Evolutionary conservation across 2,113 vertebrate genomes (phyloP).

Genomic region (Myrmecophaga tridactyla): DNA sequence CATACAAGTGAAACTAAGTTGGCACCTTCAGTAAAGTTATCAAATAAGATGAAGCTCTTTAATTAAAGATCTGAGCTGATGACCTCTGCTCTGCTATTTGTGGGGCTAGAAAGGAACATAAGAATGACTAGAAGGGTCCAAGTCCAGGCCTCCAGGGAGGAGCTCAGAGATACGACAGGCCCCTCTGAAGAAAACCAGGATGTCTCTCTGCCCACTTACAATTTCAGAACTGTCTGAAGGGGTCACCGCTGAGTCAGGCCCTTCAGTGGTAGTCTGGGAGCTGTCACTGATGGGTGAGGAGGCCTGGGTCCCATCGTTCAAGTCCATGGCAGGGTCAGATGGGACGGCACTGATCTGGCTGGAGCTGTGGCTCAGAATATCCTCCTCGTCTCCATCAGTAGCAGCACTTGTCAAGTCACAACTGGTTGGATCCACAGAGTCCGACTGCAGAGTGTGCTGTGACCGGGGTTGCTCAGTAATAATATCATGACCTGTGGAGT

Average conservation of each 20-base stretch:
- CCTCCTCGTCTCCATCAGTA: constrained; percentile 84
- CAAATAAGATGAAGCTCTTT: constrained; percentile 66
- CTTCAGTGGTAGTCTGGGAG: constrained; percentile 98
- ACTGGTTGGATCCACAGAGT: constrained; percentile 89
- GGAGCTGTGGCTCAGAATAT: constrained; percentile 92
- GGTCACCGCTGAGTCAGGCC: constrained; percentile 96
- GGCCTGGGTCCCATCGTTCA: constrained; percentile 87
- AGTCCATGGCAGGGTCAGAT: constrained; percentile 85
- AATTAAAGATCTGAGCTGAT: constrained; percentile 68
- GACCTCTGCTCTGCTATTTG: constrained; percentile 86
- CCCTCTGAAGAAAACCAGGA: constrained; percentile 82
- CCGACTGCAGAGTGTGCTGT: constrained; percentile 93
- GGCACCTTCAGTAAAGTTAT: constrained; percentile 6
- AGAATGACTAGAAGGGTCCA: constrained; percentile 81
- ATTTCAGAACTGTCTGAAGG: constrained; percentile 97
- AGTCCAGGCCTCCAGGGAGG: constrained; percentile 79
- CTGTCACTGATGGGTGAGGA: constrained; percentile 96
- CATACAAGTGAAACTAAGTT: not conserved
- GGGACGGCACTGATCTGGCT: constrained; percentile 89
- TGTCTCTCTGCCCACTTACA: constrained; percentile 88
- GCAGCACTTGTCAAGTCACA: constrained; percentile 86
- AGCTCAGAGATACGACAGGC: constrained; percentile 82
- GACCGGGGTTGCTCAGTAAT: constrained; percentile 97
- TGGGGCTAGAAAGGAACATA: constrained; percentile 82
- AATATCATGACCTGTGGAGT: constrained; percentile 85